Conservation (phyloP, 2,888 invertebrate species). For the Bellardia bayeri region DNA sequence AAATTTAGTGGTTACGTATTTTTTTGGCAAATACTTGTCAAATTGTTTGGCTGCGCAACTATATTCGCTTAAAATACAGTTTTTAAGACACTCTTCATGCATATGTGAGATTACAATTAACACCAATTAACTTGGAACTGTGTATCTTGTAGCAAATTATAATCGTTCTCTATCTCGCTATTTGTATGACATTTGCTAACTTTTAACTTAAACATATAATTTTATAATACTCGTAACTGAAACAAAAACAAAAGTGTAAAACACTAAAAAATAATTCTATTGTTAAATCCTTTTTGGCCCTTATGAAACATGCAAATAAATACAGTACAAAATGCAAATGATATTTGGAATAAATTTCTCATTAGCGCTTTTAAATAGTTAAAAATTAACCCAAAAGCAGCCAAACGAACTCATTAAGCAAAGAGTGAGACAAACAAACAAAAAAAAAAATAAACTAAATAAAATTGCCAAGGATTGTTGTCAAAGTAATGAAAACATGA, state of each 20-base stretch:
- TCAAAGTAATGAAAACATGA: slow-evolving; percentile 15
- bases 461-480: background rate
- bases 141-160: too few species aligned
- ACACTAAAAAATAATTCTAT: background rate
- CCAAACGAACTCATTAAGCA: slow-evolving; percentile 65
- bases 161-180: too few species aligned
- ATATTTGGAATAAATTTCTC: slow-evolving; percentile 68
- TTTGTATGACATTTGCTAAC: too few species aligned
- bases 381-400: slow-evolving; percentile 69
- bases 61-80: too few species aligned
- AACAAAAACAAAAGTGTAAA: background rate
- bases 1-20: too few species aligned
- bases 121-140: too few species aligned
- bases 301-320: background rate
- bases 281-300: background rate
- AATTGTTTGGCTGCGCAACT: too few species aligned
- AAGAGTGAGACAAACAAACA: slow-evolving; percentile 17
- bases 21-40: too few species aligned
- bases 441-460: background rate
- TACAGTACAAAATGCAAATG: slow-evolving; percentile 27
- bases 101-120: too few species aligned
- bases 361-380: slow-evolving; percentile 69
- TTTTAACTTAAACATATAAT: too few species aligned
- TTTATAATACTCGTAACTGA: background rate
- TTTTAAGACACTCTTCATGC: too few species aligned